phyloP scores from a whole-genome alignment of 2,888 invertebrate genomes.

The Dynastes hyllus region DNA sequence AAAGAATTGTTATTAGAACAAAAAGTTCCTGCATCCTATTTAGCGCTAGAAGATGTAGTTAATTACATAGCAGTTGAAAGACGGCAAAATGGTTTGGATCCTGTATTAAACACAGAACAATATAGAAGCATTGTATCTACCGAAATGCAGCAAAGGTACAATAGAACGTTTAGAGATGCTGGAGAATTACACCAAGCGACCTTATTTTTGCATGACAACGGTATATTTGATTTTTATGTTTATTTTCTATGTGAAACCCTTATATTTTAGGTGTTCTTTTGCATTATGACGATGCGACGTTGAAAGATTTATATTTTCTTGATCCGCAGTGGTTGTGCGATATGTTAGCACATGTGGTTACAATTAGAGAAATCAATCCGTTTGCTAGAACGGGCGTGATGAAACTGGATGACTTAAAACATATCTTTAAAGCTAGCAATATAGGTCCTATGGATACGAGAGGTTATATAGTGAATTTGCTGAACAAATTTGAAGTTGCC shows the following conservation, averaged over 20 bases:
- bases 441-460: slow-evolving; percentile 80
- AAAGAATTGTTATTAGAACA: slow-evolving; percentile 94
- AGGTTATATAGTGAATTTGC: slow-evolving; percentile 90
- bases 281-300: slow-evolving; percentile 94
- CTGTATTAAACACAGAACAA: slow-evolving; percentile 88
- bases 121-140: slow-evolving; percentile 78
- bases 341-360: slow-evolving; percentile 96
- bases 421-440: slow-evolving; percentile 92
- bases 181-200: slow-evolving; percentile 96
- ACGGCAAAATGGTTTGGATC: slow-evolving; percentile 80
- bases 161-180: slow-evolving; percentile 87
- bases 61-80: slow-evolving; percentile 86
- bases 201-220: slow-evolving; percentile 97
- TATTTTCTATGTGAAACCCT: not conserved
- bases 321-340: slow-evolving; percentile 99
- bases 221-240: slow-evolving; percentile 67
- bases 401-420: slow-evolving; percentile 93
- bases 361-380: slow-evolving; percentile 97
- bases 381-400: slow-evolving; percentile 94
- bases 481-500: slow-evolving; percentile 98
- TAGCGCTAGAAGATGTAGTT: slow-evolving; percentile 95
- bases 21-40: slow-evolving; percentile 95
- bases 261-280: slow-evolving; percentile 83
- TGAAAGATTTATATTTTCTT: slow-evolving; percentile 95
- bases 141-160: slow-evolving; percentile 80